Conservation (phyloP, 2,888 invertebrate species). For the Mythimna lalbum region DNA sequence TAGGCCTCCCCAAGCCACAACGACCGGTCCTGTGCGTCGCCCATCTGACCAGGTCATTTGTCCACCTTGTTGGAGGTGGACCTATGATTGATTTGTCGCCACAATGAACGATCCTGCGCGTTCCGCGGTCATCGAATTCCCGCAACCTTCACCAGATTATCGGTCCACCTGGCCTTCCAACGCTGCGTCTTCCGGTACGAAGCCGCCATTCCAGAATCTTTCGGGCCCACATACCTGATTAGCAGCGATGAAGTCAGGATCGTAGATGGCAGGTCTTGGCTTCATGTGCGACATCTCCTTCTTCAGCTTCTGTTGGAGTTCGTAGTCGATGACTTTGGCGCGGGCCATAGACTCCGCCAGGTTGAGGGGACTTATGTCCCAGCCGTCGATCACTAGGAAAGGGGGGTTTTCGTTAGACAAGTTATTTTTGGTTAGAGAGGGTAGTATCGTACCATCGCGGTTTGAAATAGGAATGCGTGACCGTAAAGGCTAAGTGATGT, state of each 20-base stretch:
- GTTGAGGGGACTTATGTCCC: conserved; percentile 96
- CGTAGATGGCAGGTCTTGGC: conserved; percentile 96
- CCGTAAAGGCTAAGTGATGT: too few species aligned
- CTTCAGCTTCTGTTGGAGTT: conserved; percentile 94
- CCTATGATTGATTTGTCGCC: too few species aligned
- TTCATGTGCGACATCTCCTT: conserved; percentile 93
- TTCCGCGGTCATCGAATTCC: too few species aligned
- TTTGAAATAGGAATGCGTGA: neutral
- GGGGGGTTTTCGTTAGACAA: neutral
- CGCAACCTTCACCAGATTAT: too few species aligned
- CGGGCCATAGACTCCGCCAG: conserved; percentile 96
- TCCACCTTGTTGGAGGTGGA: too few species aligned
- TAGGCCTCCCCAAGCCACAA: too few species aligned
- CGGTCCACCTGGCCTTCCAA: too few species aligned
- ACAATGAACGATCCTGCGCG: too few species aligned
- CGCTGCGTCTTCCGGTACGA: too few species aligned
- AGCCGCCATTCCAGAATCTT: too few species aligned
- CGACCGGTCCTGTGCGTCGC: too few species aligned
- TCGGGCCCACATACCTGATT: conserved; percentile 93
- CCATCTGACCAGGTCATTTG: too few species aligned
- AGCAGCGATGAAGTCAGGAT: conserved; percentile 98
- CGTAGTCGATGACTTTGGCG: conserved; percentile 96
- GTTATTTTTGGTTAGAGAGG: neutral
- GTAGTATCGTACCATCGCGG: neutral
- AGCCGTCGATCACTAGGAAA: conserved; percentile 94